Conservation (phyloP, 2,113 vertebrate genomes). For the Leucosticte australis region DNA sequence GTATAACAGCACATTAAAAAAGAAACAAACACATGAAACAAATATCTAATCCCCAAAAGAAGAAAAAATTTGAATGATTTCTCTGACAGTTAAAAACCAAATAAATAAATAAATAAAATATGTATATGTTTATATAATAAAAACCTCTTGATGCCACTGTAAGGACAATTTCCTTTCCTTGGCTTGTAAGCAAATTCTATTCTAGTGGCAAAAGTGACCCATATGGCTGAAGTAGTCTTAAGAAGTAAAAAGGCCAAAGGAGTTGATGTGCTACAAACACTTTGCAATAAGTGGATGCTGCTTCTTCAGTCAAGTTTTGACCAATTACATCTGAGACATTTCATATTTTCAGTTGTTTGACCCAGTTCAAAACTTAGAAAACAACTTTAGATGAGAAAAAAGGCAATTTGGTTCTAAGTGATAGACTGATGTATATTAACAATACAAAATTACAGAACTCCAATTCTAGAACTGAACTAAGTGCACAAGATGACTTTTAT, state of each 20-base stretch:
- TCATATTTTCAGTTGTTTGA: neutral
- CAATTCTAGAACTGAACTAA: neutral
- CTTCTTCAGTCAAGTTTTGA: neutral
- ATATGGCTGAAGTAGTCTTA: neutral
- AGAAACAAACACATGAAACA: neutral
- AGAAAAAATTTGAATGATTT: neutral
- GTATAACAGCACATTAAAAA: neutral
- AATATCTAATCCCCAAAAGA: neutral
- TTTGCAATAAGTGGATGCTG: neutral
- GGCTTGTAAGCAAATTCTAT: neutral
- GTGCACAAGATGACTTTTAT: neutral
- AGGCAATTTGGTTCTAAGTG: neutral
- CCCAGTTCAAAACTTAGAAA: neutral
- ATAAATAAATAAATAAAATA: neutral
- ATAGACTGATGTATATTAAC: neutral
- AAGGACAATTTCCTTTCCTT: neutral
- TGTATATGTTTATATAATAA: no score
- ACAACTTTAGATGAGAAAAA: neutral
- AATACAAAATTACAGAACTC: neutral
- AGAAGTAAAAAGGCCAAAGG: neutral
- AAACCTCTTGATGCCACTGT: neutral
- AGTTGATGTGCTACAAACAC: neutral
- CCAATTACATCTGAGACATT: rapidly evolving
- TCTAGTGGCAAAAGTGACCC: neutral
- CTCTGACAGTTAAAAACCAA: neutral